Evolutionary conservation across 2,888 invertebrate genomes (phyloP).

Genomic region (Clusia tigrina): DNA sequence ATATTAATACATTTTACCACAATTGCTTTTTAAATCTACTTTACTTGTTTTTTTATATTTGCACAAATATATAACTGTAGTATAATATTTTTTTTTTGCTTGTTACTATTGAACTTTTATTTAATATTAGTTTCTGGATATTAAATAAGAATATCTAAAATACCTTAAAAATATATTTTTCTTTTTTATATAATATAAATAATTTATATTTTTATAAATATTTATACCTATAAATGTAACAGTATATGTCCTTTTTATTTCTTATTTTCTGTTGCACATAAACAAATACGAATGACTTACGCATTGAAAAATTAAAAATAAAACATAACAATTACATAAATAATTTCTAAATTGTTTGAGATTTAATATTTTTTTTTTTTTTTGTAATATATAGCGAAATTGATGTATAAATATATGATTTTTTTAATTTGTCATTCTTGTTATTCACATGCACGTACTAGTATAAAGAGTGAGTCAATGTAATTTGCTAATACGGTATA

Average conservation of each 20-base stretch:
- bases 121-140: constrained; percentile 63
- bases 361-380: no score
- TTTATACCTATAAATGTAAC: constrained; percentile 7
- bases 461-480: no score
- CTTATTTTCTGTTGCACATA: constrained; percentile 30
- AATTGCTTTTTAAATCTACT: background rate
- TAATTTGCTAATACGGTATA: no score
- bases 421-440: no score
- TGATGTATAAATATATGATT: no score
- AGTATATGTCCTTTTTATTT: background rate
- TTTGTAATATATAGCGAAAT: no score
- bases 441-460: no score
- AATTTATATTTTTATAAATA: constrained; percentile 9
- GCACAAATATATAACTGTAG: no score
- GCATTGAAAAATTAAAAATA: constrained; percentile 37
- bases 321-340: constrained; percentile 36
- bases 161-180: constrained; percentile 63
- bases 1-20: background rate
- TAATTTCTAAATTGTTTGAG: no score
- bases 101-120: no score
- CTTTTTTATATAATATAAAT: constrained; percentile 21
- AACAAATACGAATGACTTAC: constrained; percentile 37
- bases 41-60: no score
- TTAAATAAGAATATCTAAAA: constrained; percentile 78
- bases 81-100: no score